Evolutionary conservation across 2,113 vertebrate species (phyloP), one percentile per base, ranked within the genome.

Genomic region (Laterallus jamaicensis): DNA sequence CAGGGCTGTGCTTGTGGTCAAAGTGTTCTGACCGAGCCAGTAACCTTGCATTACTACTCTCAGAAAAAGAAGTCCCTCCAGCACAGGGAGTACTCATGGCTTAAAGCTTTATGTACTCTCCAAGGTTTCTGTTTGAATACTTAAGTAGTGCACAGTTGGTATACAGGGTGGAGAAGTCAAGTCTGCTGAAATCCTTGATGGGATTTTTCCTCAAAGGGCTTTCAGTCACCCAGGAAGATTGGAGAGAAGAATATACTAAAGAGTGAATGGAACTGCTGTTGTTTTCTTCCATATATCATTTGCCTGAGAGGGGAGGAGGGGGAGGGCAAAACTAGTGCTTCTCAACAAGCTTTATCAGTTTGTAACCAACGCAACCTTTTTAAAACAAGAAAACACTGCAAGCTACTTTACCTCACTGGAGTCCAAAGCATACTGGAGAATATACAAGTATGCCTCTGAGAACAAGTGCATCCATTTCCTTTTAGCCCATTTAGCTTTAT

Each of bases 41-140:
- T 31, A 81, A 83, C 76, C 79, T 88, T 79, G 68, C 91, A 83
- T 59, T 77, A 80, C 31, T 25, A 50, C 50, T n/a, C 11, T 8
- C 47, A 55, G 37, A 73, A 56, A 54, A 50, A 21, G 29, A 24
- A 10, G 29, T 55, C 31, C 4, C 20, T 78, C 15, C 24, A 71
- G 88, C 76, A 80, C 49, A 78, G 47, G 39, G 42, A 70, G 29
- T 19, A 66, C 42, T 96, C 29, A 7, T 28, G 29, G 85, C 73
- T 93, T 90, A 76, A 59, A 92, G 91, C 74, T 68, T 78, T 81
- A 44, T 10, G 60, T 25, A 63, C 20, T 78, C 90, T 75, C 85
- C n/a, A 20, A 86, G 69, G 62, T 35, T 82, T 62, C 71, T 40
- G 58, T 76, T 4, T 40, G 62, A 93, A 81, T 68, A 67, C 40